A percentile compares a stretch with the other conserved stretches of the same genome.
Conservation (phyloP, 2,797 vertebrate genomes). For the Lutjanus argentimaculatus region DNA sequence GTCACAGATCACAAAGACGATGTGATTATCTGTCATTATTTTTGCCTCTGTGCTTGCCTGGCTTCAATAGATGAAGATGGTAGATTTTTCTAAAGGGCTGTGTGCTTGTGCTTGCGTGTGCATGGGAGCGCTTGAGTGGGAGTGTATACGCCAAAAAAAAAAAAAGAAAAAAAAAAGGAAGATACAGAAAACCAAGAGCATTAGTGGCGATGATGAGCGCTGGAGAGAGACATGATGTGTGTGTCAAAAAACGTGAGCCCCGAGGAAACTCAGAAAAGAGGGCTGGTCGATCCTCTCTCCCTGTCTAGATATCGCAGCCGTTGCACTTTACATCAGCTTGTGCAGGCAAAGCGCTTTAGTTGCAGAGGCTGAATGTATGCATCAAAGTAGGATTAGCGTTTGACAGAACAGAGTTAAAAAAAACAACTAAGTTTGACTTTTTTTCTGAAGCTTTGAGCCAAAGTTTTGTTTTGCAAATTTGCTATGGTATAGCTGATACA, state of each 20-base stretch:
- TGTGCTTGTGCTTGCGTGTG: constrained; percentile 28
- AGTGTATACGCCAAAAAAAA: constrained; percentile 46
- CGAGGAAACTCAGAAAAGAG: constrained; percentile 56
- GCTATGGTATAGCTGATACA: constrained; percentile 5
- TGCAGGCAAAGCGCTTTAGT: constrained; percentile 72
- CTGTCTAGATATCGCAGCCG: constrained; percentile 60
- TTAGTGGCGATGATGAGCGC: constrained; percentile 50
- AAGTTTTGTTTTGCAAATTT: constrained; percentile 65
- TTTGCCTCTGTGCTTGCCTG: constrained; percentile 62
- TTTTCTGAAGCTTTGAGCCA: constrained; percentile 35
- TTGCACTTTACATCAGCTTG: constrained; percentile 71
- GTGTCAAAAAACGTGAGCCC: constrained; percentile 74
- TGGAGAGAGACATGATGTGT: constrained; percentile 54
- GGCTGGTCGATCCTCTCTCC: constrained; percentile 53
- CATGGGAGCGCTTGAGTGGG: constrained; percentile 35
- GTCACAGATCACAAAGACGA: constrained; percentile 78
- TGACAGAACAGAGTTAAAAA: constrained; percentile 61
- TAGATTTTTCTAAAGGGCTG: constrained; percentile 62
- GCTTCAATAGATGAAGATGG: constrained; percentile 75
- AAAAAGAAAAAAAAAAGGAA: constrained; percentile 15
- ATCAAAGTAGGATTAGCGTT: constrained; percentile 71
- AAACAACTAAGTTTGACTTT: constrained; percentile 28
- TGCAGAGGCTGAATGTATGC: constrained; percentile 60
- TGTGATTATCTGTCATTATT: constrained; percentile 85
- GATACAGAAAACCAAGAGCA: constrained; percentile 46